Base-by-base conservation (phyloP, 2,113 vertebrate genomes). In the Cnemophilus loriae region DNA sequence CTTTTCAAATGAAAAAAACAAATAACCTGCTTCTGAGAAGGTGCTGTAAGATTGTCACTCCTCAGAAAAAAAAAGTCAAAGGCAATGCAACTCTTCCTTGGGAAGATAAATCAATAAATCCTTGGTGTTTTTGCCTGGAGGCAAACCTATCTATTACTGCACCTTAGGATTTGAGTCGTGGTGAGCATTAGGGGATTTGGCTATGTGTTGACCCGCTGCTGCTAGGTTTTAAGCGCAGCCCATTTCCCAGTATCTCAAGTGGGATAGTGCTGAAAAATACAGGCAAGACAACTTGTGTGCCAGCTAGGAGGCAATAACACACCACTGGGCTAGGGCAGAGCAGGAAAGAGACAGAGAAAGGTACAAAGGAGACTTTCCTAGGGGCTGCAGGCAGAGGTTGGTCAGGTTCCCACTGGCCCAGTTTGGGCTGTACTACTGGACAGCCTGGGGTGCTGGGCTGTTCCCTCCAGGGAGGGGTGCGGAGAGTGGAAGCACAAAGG, bases 11-110 rank as follows among this genome's bases (percentile, higher is more conserved):
- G 17, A 61, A 65, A 71, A 83, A 83, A 70, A 20, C 12, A 57
- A 78, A 64, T 56, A 18, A 79, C 71, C 77, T 75, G 28, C 55
- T 89, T 55, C 64, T 78, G 44, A 93, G 73, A 50, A 90, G 27
- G 41, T 24, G 42, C 23, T 74, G 35, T 27, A 50, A 80, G 57
- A 35, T 42, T 86, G 42, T 53, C 71, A 56, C 14, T 61, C 14
- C 59, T 79, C 12, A 11, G n/a, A 33, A 39, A 69, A 82, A 70
- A 56, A 32, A 50, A 47, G 50, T 70, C 39, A 90, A 94, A 93
- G 53, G 68, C 64, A 77, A 55, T 26, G 21, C 16, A 59, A 28
- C 15, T 59, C 17, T 65, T 83, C 63, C 69, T 87, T 74, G 42
- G 57, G 39, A 91, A 63, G 47, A 83, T 39, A 85, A 94, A 70